Conservation (phyloP, 2,113 vertebrate species). For the Tychaedon coryphoeus region DNA sequence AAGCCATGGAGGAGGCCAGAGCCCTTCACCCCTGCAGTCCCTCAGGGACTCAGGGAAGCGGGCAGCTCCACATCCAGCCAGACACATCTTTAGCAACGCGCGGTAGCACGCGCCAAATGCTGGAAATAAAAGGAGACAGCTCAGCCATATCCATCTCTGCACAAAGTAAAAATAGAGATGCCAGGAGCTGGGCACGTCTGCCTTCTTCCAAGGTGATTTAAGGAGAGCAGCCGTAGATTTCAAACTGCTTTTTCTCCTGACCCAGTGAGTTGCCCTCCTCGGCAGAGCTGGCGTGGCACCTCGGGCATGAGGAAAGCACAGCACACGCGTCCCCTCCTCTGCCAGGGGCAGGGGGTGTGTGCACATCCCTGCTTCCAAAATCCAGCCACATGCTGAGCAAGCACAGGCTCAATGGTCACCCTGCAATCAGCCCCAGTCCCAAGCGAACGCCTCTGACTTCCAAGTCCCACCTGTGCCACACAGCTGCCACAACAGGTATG, state of each 20-base stretch:
- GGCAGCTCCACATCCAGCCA: not conserved
- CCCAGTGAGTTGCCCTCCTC: not conserved
- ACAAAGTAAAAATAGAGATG: slow-evolving; percentile 20
- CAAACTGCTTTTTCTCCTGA: not conserved
- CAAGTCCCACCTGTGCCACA: not conserved
- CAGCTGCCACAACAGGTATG: not conserved
- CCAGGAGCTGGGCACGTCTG: slow-evolving; percentile 7
- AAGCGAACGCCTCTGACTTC: not conserved
- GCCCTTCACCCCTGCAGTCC: not conserved
- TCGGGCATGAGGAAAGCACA: not conserved
- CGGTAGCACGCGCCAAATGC: not conserved
- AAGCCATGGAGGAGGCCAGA: not conserved
- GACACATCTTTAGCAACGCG: not conserved
- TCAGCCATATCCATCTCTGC: slow-evolving; percentile 27
- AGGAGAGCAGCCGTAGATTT: not conserved
- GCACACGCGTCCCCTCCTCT: not conserved
- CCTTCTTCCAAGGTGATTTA: slow-evolving; percentile 31
- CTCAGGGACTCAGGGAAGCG: not conserved
- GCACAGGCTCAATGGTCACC: not conserved
- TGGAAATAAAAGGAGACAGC: slow-evolving; percentile 41
- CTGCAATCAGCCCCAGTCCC: not conserved
- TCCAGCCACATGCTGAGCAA: not conserved
- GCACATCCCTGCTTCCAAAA: not conserved
- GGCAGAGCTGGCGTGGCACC: accelerated
- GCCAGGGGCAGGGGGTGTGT: not conserved